Conservation (phyloP, 2,113 vertebrate species). For the Lipotes vexillifer region DNA sequence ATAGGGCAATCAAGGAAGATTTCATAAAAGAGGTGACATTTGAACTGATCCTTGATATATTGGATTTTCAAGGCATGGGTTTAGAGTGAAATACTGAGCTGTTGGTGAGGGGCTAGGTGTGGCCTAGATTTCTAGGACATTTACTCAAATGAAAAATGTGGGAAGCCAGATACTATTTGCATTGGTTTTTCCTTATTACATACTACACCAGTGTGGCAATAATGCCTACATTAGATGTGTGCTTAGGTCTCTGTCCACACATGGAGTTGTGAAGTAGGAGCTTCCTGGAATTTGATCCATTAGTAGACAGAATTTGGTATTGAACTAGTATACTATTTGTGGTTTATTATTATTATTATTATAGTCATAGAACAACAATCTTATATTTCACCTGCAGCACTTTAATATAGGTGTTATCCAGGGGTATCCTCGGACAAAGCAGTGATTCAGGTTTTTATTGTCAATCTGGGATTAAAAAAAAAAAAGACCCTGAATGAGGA, state of each 20-base stretch:
- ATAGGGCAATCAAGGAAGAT: not conserved
- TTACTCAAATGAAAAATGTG: not conserved
- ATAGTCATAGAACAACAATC: not conserved
- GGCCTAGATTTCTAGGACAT: not conserved
- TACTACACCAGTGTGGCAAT: not conserved
- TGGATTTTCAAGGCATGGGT: not conserved
- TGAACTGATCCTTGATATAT: not conserved
- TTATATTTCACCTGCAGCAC: not conserved
- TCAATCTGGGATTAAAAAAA: not conserved
- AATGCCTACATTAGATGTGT: not conserved
- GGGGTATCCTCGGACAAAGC: not conserved
- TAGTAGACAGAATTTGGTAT: not conserved
- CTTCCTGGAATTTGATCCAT: not conserved
- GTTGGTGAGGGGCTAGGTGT: not conserved
- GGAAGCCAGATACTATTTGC: not conserved
- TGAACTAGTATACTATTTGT: not conserved
- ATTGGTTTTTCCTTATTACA: not conserved
- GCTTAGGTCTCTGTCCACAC: not conserved
- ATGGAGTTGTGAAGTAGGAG: not conserved
- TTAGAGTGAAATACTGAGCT: not conserved
- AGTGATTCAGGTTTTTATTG: not conserved
- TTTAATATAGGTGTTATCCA: not conserved
- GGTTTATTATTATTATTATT: not conserved
- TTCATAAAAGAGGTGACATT: not conserved
- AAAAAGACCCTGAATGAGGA: not conserved